Evolutionary conservation across 2,113 vertebrate species (phyloP).

Genomic region (Apus apus): DNA sequence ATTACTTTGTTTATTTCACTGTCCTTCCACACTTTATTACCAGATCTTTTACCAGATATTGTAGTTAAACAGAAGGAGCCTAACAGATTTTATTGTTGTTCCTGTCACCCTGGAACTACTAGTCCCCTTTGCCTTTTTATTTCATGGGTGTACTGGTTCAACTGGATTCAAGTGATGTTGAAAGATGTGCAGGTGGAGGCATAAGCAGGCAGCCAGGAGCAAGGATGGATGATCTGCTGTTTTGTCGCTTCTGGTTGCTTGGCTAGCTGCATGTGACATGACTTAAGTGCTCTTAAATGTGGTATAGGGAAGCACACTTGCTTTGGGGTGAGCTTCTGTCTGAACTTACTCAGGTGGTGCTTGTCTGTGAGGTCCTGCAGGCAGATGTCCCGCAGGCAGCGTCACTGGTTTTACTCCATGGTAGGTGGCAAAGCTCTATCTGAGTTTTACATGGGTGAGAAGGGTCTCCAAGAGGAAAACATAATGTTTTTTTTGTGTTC

Average conservation of each 20-base stretch:
- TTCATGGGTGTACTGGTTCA: not conserved
- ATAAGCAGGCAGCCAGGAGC: not conserved
- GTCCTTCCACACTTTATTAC: not conserved
- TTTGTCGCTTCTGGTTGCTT: not conserved
- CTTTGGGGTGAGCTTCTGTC: not conserved
- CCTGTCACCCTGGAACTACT: not conserved
- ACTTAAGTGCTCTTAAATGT: not conserved
- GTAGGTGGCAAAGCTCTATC: not conserved
- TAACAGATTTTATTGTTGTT: not conserved
- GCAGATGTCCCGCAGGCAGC: accelerated
- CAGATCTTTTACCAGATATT: not conserved
- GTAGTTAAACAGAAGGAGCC: not conserved
- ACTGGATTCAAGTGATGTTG: not conserved
- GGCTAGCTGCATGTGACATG: not conserved
- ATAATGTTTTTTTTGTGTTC: not conserved
- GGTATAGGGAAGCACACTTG: not conserved
- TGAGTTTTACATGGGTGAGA: not conserved
- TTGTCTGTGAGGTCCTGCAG: accelerated
- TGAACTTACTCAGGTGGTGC: not conserved
- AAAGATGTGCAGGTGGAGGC: not conserved
- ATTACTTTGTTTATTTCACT: not conserved
- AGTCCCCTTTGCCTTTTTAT: not conserved
- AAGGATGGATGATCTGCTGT: not conserved
- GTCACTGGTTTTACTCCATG: accelerated
- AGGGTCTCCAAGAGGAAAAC: not conserved